These are phyloP conservation scores for Dynastes tityus DNA, from an alignment of 2,888 invertebrate species.

Conservation along the genomic window DNA sequence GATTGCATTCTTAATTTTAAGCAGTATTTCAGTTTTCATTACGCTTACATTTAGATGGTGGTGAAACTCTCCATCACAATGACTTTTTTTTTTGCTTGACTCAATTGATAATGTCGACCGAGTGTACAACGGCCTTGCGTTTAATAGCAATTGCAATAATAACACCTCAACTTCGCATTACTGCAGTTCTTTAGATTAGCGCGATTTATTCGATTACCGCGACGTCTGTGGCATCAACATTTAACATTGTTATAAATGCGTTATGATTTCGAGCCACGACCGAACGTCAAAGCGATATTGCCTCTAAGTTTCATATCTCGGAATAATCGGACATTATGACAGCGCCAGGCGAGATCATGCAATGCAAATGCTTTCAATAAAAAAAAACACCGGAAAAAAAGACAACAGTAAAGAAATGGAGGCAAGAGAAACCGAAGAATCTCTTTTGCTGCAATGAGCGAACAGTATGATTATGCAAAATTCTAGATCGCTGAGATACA, in stretches of 20 bases:
- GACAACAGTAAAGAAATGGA: too few relatives aligned
- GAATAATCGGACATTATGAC: slow-evolving; percentile 27
- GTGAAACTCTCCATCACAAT: too few relatives aligned
- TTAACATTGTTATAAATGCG: slow-evolving; percentile 9
- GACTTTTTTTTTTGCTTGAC: too few relatives aligned
- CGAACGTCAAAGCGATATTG: slow-evolving; percentile 19
- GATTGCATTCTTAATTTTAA: too few relatives aligned
- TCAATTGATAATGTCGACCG: too few relatives aligned
- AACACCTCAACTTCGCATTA: slow-evolving; percentile 21
- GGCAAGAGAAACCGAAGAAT: neutral
- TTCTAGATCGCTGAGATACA: too few relatives aligned
- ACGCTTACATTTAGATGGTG: too few relatives aligned
- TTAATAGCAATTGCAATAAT: slow-evolving; percentile 16
- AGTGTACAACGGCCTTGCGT: neutral
- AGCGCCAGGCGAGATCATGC: neutral
- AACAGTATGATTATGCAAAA: too few relatives aligned
- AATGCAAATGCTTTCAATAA: neutral
- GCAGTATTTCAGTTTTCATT: too few relatives aligned
- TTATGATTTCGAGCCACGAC: neutral
- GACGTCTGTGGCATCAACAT: slow-evolving; percentile 7
- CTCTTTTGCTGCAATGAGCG: too few relatives aligned
- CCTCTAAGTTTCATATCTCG: neutral
- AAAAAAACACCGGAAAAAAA: neutral
- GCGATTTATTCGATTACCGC: slow-evolving; percentile 8
- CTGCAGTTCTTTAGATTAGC: slow-evolving; percentile 6